Conservation (phyloP, 2,888 invertebrate species). For the Thymelicus acteon region DNA sequence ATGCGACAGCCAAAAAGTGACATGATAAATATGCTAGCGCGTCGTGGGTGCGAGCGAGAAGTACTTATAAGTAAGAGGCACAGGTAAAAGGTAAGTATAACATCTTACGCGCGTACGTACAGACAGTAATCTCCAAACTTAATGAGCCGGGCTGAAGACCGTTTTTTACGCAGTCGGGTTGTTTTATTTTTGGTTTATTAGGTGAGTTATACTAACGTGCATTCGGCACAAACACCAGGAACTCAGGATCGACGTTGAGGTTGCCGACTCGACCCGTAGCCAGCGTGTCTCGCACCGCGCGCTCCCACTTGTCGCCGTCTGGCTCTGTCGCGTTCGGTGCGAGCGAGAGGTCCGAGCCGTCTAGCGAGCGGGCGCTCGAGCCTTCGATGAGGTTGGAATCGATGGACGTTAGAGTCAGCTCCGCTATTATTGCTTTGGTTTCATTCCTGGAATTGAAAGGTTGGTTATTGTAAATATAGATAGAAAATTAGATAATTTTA, state of each 20-base stretch:
- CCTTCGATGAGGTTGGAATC: conserved; percentile 87
- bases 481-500: no score
- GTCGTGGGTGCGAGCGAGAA: no score
- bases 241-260: conserved; percentile 92
- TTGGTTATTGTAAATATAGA: no score
- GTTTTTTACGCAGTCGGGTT: no score
- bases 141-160: no score
- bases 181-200: no score
- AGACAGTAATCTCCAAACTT: no score
- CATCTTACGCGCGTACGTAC: no score
- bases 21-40: no score
- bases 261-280: conserved; percentile 90
- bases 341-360: conserved; percentile 41
- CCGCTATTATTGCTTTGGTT: conserved; percentile 89
- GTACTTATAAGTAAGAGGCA: no score
- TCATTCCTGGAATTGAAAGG: conserved; percentile 66
- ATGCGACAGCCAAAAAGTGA: no score
- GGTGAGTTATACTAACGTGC: neutral
- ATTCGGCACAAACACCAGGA: conserved; percentile 89
- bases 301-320: conserved; percentile 69
- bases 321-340: conserved; percentile 49
- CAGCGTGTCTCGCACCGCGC: conserved; percentile 88
- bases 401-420: conserved; percentile 90
- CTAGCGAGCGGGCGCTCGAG: conserved; percentile 69
- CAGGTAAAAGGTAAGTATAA: no score